phyloP scores from a whole-genome alignment of 2,797 vertebrate species.

The Falco rusticolus region DNA sequence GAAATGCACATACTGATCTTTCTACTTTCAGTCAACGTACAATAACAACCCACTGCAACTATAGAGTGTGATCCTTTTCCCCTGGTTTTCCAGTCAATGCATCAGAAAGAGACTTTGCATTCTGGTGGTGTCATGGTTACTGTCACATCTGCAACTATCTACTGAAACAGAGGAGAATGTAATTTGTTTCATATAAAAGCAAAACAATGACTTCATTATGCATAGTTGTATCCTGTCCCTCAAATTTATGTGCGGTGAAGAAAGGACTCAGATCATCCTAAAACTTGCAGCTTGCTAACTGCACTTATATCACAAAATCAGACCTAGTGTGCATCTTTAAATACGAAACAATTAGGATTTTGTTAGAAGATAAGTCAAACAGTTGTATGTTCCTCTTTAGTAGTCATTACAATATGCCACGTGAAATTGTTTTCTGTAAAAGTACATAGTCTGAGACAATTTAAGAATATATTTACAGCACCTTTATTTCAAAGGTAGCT shows the following conservation, averaged over 20 bases:
- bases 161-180: not conserved
- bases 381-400: not conserved
- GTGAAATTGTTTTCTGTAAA: not conserved
- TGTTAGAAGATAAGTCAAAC: not conserved
- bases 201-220: not conserved
- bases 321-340: not conserved
- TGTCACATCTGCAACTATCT: not conserved
- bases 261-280: not conserved
- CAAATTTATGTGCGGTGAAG: not conserved
- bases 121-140: not conserved
- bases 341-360: not conserved
- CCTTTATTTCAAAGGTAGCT: conserved; percentile 42
- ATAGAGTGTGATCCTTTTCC: not conserved
- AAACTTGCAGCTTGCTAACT: not conserved
- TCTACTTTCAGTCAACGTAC: not conserved
- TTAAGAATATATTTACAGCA: not conserved
- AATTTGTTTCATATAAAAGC: not conserved
- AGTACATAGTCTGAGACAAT: not conserved
- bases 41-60: not conserved
- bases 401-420: not conserved
- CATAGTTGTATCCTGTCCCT: not conserved
- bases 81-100: not conserved
- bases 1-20: not conserved
- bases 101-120: not conserved
- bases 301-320: not conserved